phyloP scores from a whole-genome alignment of 2,113 vertebrate genomes.

The Silurus glanis region DNA sequence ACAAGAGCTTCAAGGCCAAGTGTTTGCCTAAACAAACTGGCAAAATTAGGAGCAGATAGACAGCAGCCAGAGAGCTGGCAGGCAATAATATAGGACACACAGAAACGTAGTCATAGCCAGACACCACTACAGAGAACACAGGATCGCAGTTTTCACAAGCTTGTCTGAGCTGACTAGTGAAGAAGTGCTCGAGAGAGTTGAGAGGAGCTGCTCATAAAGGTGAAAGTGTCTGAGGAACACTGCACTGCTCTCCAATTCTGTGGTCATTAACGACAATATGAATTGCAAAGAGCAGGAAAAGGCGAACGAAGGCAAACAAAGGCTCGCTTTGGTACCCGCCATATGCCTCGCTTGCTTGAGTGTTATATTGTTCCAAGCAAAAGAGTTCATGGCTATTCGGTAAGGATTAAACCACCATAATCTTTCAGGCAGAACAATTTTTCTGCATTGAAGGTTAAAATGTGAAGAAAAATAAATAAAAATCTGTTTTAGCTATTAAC shows the following conservation, averaged over 20 bases:
- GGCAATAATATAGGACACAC: background rate
- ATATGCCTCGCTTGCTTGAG: background rate
- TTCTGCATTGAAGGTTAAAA: background rate
- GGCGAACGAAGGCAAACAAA: background rate
- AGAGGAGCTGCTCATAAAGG: conserved; percentile 31
- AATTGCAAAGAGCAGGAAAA: conserved; percentile 7
- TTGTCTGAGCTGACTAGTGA: background rate
- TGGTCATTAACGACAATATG: conserved; percentile 2
- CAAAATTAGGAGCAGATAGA: conserved; percentile 10
- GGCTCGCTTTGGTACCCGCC: background rate
- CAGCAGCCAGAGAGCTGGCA: background rate
- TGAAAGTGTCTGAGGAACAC: conserved; percentile 19
- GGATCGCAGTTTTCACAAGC: conserved; percentile 18
- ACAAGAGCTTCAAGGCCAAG: conserved; percentile 31
- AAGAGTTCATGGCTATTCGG: background rate
- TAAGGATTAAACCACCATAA: background rate
- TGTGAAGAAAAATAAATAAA: no score
- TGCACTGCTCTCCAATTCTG: background rate
- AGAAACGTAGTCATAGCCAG: background rate
- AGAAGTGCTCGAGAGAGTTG: background rate
- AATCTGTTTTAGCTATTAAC: no score
- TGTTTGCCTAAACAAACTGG: conserved; percentile 20
- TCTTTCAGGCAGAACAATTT: background rate
- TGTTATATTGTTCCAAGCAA: background rate
- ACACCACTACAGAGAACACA: background rate